phyloP scores from a whole-genome alignment of 2,797 vertebrate genomes.

The Chelidonichthys spinosus region DNA sequence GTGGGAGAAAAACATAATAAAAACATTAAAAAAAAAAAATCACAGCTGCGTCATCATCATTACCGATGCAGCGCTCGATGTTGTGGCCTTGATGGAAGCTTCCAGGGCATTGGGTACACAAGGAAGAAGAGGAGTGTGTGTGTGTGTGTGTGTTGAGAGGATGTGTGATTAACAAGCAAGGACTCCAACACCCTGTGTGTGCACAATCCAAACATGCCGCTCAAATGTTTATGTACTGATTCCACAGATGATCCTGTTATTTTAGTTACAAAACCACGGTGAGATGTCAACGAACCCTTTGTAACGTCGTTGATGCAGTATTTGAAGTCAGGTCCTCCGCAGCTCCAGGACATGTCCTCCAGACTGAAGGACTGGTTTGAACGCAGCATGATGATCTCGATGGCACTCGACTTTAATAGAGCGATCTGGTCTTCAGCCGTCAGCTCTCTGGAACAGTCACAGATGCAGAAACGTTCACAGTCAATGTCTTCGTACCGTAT shows the following conservation, averaged over 20 bases:
- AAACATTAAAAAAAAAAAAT: conserved; percentile 24
- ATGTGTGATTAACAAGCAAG: conserved; percentile 14
- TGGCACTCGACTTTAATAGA: conserved; percentile 95
- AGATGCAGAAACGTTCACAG: neutral
- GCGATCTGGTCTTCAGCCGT: conserved; percentile 96
- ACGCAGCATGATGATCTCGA: conserved; percentile 98
- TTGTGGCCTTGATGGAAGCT: conserved; percentile 15
- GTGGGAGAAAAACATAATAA: neutral
- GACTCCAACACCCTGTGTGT: conserved; percentile 1
- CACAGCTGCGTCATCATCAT: conserved; percentile 43
- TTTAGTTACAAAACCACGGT: neutral
- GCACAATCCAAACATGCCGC: neutral
- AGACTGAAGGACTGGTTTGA: conserved; percentile 96
- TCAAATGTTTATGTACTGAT: neutral
- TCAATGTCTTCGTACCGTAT: neutral
- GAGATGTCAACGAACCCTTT: conserved; percentile 84
- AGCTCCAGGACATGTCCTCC: conserved; percentile 98
- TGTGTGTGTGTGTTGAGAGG: neutral
- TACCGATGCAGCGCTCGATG: neutral
- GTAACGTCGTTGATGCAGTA: conserved; percentile 91
- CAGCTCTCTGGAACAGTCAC: conserved; percentile 86
- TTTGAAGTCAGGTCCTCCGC: conserved; percentile 92
- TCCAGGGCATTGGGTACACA: neutral
- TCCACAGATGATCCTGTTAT: neutral
- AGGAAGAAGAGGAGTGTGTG: neutral